Evolutionary conservation across 2,888 invertebrate genomes (phyloP).

Genomic region (Fragum whitleyi): DNA sequence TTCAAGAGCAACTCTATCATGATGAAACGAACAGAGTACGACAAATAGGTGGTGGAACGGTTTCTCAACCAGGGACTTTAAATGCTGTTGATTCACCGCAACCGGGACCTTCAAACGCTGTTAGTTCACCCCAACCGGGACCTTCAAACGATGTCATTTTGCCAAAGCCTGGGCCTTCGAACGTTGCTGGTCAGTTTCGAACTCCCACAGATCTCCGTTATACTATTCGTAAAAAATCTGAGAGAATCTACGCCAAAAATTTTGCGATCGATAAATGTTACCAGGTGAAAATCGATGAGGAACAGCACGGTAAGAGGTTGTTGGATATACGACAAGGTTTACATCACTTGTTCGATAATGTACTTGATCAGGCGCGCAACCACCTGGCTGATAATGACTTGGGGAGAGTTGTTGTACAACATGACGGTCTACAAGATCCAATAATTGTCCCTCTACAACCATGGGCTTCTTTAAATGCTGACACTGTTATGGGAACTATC

Average conservation of each 20-base stretch:
- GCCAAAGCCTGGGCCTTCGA: too few relatives aligned
- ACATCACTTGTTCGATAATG: slow-evolving; percentile 24
- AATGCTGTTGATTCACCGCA: too few relatives aligned
- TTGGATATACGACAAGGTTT: slow-evolving; percentile 8
- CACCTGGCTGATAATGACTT: slow-evolving; percentile 33
- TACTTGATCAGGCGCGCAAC: slow-evolving; percentile 13
- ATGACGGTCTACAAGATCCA: slow-evolving; percentile 39
- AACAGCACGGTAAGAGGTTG: slow-evolving; percentile 10
- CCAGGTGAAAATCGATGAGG: slow-evolving; percentile 16
- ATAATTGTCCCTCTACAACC: slow-evolving; percentile 52
- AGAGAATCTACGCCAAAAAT: slow-evolving; percentile 22
- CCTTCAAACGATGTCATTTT: too few relatives aligned
- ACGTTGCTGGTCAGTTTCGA: too few relatives aligned
- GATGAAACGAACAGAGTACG: too few relatives aligned
- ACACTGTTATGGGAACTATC: slow-evolving; percentile 25
- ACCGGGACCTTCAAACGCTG: too few relatives aligned
- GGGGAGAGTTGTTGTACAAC: slow-evolving; percentile 36
- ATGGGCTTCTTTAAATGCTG: slow-evolving; percentile 40
- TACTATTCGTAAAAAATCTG: slow-evolving; percentile 22
- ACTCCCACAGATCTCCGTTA: not conserved
- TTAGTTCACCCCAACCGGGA: too few relatives aligned
- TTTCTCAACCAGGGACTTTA: too few relatives aligned
- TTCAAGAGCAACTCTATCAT: too few relatives aligned
- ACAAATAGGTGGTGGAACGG: too few relatives aligned
- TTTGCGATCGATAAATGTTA: slow-evolving; percentile 13